Evolutionary conservation across 1,140 invertebrate species (phyloP).

Genomic region (Glomeris maerens): DNA sequence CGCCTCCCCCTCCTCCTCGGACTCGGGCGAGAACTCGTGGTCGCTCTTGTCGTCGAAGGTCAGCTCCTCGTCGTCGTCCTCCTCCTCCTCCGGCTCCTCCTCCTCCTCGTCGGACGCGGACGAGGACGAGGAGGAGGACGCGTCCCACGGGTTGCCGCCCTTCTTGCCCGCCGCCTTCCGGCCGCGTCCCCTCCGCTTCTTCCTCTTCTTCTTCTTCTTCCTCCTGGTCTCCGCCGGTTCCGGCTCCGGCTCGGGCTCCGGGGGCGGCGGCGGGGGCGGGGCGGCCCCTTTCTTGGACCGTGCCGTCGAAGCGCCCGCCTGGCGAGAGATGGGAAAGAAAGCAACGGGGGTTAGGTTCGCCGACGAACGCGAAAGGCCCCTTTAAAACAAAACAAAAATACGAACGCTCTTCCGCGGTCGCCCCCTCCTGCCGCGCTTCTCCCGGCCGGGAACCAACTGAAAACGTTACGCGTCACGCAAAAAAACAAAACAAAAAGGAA

Average conservation of each 20-base stretch:
- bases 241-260: constrained; percentile 25
- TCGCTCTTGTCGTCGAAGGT: constrained; percentile 52
- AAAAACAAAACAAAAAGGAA: no score
- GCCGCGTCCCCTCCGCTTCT: constrained; percentile 26
- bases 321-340: no score
- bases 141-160: constrained; percentile 48
- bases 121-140: constrained; percentile 45
- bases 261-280: no score
- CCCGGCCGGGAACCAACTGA: no score
- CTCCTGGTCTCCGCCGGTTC: constrained; percentile 28
- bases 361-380: no score
- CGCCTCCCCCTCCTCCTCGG: constrained; percentile 39
- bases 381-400: no score
- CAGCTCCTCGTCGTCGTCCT: constrained; percentile 42
- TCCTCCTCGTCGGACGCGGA: constrained; percentile 45
- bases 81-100: constrained; percentile 30
- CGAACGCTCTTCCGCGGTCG: no score
- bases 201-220: constrained; percentile 8
- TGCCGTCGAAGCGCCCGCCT: no score
- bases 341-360: no score
- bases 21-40: constrained; percentile 77
- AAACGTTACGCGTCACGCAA: no score
- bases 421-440: no score
- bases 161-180: constrained; percentile 39
- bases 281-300: no score